Percentiles rank a stretch among this genome's conserved stretches.
Evolutionary conservation across 2,888 invertebrate species (phyloP).

Genomic region (Tetragnatha montana): DNA sequence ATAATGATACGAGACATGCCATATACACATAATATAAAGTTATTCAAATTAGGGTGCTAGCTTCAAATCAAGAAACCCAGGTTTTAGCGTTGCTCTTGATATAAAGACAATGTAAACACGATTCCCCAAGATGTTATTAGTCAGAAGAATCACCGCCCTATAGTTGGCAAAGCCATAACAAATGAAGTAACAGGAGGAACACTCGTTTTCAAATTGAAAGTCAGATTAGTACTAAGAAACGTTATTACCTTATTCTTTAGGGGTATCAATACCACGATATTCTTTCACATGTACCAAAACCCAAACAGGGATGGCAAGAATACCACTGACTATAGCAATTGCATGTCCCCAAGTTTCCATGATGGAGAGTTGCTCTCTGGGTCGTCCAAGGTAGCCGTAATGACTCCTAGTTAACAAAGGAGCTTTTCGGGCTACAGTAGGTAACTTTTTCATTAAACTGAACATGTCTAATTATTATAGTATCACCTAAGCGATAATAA

Average conservation of each 20-base stretch:
- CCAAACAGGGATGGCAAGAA: slow-evolving; percentile 35
- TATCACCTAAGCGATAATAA: neutral
- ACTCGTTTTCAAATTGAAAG: too few species aligned
- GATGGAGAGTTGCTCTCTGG: slow-evolving; percentile 42
- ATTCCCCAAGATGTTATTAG: too few species aligned
- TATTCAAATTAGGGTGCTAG: too few species aligned
- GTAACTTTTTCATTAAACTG: slow-evolving; percentile 40
- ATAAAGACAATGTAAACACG: too few species aligned
- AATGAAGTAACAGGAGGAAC: too few species aligned
- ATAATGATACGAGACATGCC: too few species aligned
- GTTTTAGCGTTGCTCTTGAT: too few species aligned
- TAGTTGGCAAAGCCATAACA: too few species aligned
- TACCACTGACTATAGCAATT: slow-evolving; percentile 19
- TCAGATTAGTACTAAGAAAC: neutral
- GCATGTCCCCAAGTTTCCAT: slow-evolving; percentile 56
- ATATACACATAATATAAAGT: too few species aligned
- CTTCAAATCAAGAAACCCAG: too few species aligned
- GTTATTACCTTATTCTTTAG: slow-evolving; percentile 5
- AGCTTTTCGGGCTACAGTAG: slow-evolving; percentile 5
- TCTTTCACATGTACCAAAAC: slow-evolving; percentile 44
- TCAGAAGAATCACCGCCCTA: too few species aligned
- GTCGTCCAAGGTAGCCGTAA: slow-evolving; percentile 42
- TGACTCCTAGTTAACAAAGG: slow-evolving; percentile 12
- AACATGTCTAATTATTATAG: slow-evolving; percentile 32
- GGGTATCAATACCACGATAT: slow-evolving; percentile 28